Base-by-base conservation (phyloP, 2,888 invertebrate species). In the Papilio demoleus region DNA sequence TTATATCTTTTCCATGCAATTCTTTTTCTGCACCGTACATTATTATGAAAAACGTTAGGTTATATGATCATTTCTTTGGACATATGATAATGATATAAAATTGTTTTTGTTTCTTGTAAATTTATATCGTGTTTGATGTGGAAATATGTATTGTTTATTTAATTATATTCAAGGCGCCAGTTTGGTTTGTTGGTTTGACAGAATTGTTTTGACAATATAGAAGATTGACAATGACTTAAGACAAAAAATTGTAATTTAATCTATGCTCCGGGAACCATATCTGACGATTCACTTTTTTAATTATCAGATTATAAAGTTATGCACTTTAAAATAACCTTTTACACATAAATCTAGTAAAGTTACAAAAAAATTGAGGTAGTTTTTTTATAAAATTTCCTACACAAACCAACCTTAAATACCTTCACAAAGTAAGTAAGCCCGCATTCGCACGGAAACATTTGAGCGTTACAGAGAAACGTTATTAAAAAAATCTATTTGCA, bases 91-190 rank as follows among this genome's bases (percentile, higher is more conserved):
- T 22, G 12, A 8, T 53, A 53, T 45, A n/a, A 1, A 14, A 27
- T 27, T 53, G 3, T 12, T 53, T 53, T n/a, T 24, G 27, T 50
- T 24, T 31, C 31, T n/a, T 53, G 14, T 14, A 12, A 47, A 27
- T 53, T n/a, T 8, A 27, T 31, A 27, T 9, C 1, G 31, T 56
- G 11, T 56, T 1, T 17, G 53, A 14, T 53, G 6, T 27, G 27
- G 8, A 24, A 31, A 31, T 56, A 1, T 56, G 24, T 31, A 31
- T 3, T 4, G 53, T 17, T 1, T 4, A 56, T 31, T 56, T 31
- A 11, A 8, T 50, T 56, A 17, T 8, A 56, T 31, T 31, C n/a
- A 56, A 56, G 53, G 53, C 53, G 53, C 53, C 53, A 56, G 53
- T n/a, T 27, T 31, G 1, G 27, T 56, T 31, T 56, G 53, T 56